These are phyloP conservation scores for Poecilobothrus nobilitatus DNA, from an alignment of 2,888 invertebrate genomes.

Conservation along the genomic window DNA sequence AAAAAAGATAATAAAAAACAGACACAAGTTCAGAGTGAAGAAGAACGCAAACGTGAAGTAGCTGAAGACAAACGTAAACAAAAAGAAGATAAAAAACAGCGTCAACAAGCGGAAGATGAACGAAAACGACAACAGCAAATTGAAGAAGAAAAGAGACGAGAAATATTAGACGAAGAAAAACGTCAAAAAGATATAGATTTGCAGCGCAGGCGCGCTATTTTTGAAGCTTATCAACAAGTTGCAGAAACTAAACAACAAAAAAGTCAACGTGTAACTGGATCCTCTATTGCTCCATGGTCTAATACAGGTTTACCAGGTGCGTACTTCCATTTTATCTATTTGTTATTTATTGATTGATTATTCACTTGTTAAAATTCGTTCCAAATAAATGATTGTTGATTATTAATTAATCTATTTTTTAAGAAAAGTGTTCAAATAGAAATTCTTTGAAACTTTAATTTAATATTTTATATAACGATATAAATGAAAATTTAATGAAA, in stretches of 20 bases:
- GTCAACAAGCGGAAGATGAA: conserved; percentile 34
- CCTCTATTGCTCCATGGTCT: conserved; percentile 42
- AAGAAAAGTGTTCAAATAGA: too few relatives aligned
- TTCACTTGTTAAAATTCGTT: too few relatives aligned
- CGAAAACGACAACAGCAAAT: conserved; percentile 18
- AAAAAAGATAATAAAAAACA: conserved; percentile 19
- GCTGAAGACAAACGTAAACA: conserved; percentile 34
- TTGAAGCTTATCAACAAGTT: conserved; percentile 17
- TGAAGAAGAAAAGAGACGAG: conserved; percentile 39
- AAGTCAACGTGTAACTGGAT: conserved; percentile 22
- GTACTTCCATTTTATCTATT: too few relatives aligned
- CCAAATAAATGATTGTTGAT: too few relatives aligned
- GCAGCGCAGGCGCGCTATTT: conserved; percentile 38
- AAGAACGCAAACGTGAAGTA: conserved; percentile 32
- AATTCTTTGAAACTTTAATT: too few relatives aligned
- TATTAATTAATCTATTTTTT: too few relatives aligned
- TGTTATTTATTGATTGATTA: too few relatives aligned
- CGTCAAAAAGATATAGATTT: conserved; percentile 41
- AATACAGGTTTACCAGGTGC: conserved; percentile 21
- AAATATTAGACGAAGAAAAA: conserved; percentile 37
- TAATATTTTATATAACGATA: too few relatives aligned
- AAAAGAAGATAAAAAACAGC: conserved; percentile 38
- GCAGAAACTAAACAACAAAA: conserved; percentile 20
- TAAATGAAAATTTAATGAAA: too few relatives aligned
- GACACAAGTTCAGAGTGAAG: conserved; percentile 25